Conservation (phyloP, 2,888 invertebrate genomes). For the Sceliomorpha sp. region DNA sequence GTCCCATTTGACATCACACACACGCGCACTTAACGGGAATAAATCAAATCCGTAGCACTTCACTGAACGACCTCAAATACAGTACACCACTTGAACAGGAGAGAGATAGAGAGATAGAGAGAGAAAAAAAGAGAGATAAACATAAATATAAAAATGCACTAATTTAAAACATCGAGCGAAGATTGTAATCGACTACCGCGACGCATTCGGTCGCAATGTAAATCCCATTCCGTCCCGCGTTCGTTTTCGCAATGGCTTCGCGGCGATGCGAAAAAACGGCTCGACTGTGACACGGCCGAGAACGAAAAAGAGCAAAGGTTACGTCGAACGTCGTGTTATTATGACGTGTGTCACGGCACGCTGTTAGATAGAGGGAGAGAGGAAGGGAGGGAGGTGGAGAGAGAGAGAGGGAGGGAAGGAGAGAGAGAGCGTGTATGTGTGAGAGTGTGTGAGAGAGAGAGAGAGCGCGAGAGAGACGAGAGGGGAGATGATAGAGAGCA, state of each 20-base stretch:
- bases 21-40: constrained; percentile 38
- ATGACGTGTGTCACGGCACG: constrained; percentile 13
- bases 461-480: background rate
- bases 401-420: too few species aligned
- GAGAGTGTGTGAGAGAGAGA: background rate
- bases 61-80: constrained; percentile 42
- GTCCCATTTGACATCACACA: constrained; percentile 69
- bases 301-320: constrained; percentile 50
- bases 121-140: too few species aligned
- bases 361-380: constrained; percentile 36
- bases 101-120: background rate
- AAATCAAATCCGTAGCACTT: constrained; percentile 41
- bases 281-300: constrained; percentile 5
- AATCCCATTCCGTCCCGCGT: constrained; percentile 7
- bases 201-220: constrained; percentile 1
- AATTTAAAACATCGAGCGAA: background rate
- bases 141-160: background rate
- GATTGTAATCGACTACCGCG: background rate
- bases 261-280: constrained; percentile 8
- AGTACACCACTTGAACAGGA: constrained; percentile 2
- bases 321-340: constrained; percentile 31
- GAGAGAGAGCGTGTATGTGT: background rate
- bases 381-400: too few species aligned
- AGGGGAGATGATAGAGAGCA: too few species aligned
- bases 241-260: constrained; percentile 3